phyloP scores from a whole-genome alignment of 23 tunicate genomes.

The Halocynthia roretzi region DNA sequence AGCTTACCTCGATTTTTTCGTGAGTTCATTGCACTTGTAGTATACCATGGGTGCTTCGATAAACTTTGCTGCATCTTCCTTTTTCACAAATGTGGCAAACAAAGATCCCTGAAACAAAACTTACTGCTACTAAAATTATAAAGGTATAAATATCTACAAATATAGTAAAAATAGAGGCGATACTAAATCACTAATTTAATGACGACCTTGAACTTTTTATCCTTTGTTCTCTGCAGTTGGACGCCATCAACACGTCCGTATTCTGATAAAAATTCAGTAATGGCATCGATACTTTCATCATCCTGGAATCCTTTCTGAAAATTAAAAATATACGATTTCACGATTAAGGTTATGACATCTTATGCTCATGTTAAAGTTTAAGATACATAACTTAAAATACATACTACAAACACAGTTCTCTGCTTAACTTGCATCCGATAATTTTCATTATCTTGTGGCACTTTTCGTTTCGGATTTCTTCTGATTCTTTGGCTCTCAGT shows the following conservation, averaged over 20 bases:
- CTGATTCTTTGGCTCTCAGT: slow-evolving; percentile 65
- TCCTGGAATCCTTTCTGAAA: slow-evolving; percentile 59
- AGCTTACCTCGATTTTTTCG: slow-evolving; percentile 53
- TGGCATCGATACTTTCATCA: slow-evolving; percentile 73
- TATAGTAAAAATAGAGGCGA: background rate
- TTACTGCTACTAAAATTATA: background rate
- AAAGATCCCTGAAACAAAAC: slow-evolving; percentile 66
- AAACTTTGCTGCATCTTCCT: slow-evolving; percentile 84
- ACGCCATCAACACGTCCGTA: slow-evolving; percentile 80
- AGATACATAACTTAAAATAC: background rate
- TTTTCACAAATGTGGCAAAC: slow-evolving; percentile 70
- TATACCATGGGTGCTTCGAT: slow-evolving; percentile 77
- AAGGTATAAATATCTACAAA: background rate
- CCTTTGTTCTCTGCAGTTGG: slow-evolving; percentile 30
- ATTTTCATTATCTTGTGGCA: slow-evolving; percentile 76
- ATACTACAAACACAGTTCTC: slow-evolving; percentile 63
- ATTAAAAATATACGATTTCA: background rate
- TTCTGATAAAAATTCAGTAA: slow-evolving; percentile 61
- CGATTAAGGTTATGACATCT: background rate
- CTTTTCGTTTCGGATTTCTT: slow-evolving; percentile 52
- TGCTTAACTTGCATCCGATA: slow-evolving; percentile 44
- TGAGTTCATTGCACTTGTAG: slow-evolving; percentile 65
- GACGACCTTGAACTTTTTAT: slow-evolving; percentile 45
- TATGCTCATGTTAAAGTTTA: background rate
- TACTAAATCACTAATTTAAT: background rate